Conservation (phyloP, 1,140 invertebrate species). For the Penaeus indicus region DNA sequence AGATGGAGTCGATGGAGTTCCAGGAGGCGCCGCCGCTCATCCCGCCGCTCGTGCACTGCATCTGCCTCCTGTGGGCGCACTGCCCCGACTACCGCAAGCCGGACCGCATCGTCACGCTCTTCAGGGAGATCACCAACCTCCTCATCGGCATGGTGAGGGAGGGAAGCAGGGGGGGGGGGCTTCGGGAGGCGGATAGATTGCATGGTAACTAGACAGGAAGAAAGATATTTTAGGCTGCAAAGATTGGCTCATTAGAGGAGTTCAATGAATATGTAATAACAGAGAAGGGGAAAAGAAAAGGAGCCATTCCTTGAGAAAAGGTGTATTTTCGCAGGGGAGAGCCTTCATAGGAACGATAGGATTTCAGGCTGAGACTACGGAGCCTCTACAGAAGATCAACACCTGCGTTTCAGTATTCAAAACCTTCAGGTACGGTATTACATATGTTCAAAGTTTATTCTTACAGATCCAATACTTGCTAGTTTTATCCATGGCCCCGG, state of each 20-base stretch:
- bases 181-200: too few species aligned
- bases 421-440: conserved; percentile 69
- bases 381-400: conserved; percentile 54
- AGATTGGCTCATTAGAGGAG: too few species aligned
- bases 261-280: not conserved
- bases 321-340: conserved; percentile 21
- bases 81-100: conserved; percentile 91
- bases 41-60: conserved; percentile 83
- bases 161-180: not conserved
- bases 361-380: conserved; percentile 53
- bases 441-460: not conserved
- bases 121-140: conserved; percentile 91
- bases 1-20: conserved; percentile 88
- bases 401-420: conserved; percentile 51
- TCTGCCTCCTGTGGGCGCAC: conserved; percentile 90
- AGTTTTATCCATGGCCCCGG: not conserved
- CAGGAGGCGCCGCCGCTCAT: conserved; percentile 82
- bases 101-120: conserved; percentile 87
- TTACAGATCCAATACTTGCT: not conserved
- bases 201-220: too few species aligned
- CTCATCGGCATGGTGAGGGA: conserved; percentile 77
- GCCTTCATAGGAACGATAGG: conserved; percentile 48
- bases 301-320: too few species aligned
- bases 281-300: not conserved
- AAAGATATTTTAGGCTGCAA: too few species aligned